Base-by-base conservation (phyloP, 2,113 vertebrate genomes). In the Antechinus flavipes region DNA sequence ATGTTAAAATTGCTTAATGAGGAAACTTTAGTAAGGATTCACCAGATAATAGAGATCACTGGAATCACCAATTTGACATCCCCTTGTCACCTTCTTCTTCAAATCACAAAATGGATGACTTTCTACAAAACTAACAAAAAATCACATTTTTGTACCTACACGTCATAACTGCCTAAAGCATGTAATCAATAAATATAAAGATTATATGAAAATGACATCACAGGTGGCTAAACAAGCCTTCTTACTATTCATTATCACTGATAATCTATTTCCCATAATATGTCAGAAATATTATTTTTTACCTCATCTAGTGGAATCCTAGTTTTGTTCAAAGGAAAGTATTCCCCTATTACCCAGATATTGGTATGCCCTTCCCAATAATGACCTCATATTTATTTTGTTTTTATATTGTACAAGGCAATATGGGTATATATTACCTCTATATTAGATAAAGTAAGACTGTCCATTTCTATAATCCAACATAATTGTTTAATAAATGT, bases 21-120 rank as follows among this genome's bases (percentile, higher is more conserved):
- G 93, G 96, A 96, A 96, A 92, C 93, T 89, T 94, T 89, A 91
- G 94, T 93, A 97, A 98, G 94, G 93, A 96, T 97, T 97, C 90
- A 95, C 95, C 95, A 96, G 96, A 97, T 96, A 96, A 97, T 76
- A 91, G 96, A 95, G 96, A 96, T 95, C 90, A 93, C 93, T 94
- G 47, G 91, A 97, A 97, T 97, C 93, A 89, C 52, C 49, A 91
- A 97, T 96, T 97, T 95, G 35, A 16, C 19, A 42, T 84, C 2
- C 2, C 3, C 35, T 23, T 84, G 19, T 84, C 68, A 22, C n/a
- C 19, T 23, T 42, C 61, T 35, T n/a, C n/a, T 42, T 42, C 68
- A 84, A 84, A 84, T 12, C 16, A 84, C n/a, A 42, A 8, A 19
- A 19, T 8, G 68, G 16, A 84, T 84, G n/a, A 84, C 68, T 84